Evolutionary conservation across 2,113 vertebrate species (phyloP).

Genomic region (Baryphthengus martii): DNA sequence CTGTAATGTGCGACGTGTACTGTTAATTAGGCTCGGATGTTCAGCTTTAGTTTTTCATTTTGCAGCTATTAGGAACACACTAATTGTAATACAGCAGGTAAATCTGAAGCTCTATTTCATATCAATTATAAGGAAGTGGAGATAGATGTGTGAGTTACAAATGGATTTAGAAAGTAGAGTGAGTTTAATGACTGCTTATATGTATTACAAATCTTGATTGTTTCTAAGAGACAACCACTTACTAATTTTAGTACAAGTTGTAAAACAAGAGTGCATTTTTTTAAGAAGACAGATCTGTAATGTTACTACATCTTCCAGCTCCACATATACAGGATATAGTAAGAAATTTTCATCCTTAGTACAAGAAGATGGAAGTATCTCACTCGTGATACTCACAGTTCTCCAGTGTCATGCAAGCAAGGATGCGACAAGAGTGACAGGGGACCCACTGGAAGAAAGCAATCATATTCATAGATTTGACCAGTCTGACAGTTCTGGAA

Average conservation of each 20-base stretch:
- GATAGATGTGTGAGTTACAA: neutral
- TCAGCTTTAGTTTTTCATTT: neutral
- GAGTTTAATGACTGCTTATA: neutral
- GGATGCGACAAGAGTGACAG: neutral
- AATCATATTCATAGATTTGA: neutral
- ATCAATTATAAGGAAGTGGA: neutral
- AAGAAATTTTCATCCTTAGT: neutral
- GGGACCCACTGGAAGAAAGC: neutral
- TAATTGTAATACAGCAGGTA: conserved; percentile 34
- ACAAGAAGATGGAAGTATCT: neutral
- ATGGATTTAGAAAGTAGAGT: neutral
- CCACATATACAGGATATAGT: neutral
- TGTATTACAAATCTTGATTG: neutral
- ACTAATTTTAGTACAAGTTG: neutral
- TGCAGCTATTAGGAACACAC: neutral
- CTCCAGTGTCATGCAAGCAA: neutral
- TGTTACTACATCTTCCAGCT: neutral
- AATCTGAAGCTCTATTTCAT: conserved; percentile 2
- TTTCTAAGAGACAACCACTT: neutral
- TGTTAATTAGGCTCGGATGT: neutral
- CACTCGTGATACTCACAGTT: rapidly evolving
- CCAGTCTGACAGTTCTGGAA: neutral
- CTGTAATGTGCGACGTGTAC: neutral
- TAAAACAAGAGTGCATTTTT: neutral
- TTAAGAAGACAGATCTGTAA: neutral